phyloP scores from a whole-genome alignment of 2,113 vertebrate genomes.

The Phalacrocorax carbo region DNA sequence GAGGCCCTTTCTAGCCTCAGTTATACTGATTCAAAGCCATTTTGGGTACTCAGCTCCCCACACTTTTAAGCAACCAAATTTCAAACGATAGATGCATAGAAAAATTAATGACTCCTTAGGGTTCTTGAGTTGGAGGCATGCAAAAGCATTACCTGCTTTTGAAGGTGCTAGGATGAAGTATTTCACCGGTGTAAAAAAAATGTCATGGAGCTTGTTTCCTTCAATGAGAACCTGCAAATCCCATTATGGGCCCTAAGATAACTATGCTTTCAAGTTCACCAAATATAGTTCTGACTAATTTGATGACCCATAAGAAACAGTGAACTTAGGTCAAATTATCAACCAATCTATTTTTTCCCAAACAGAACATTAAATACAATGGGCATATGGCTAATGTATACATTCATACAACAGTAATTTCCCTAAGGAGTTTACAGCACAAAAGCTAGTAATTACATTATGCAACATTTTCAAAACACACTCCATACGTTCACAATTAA shows the following conservation, averaged over 20 bases:
- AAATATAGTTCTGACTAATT: background rate
- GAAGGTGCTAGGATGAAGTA: background rate
- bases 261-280: background rate
- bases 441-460: background rate
- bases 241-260: background rate
- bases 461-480: background rate
- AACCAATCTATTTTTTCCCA: background rate
- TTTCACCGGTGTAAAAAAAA: background rate
- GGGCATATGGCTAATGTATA: background rate
- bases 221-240: background rate
- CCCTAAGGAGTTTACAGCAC: background rate
- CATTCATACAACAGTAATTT: conserved; percentile 1
- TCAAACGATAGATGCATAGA: background rate
- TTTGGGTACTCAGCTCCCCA: background rate
- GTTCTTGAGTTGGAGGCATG: background rate
- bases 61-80: background rate
- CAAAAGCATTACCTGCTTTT: background rate
- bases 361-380: background rate
- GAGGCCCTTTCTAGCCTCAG: background rate
- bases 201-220: background rate
- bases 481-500: background rate
- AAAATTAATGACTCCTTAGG: background rate
- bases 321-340: background rate
- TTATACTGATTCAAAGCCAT: background rate
- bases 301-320: background rate